These are phyloP conservation scores for Achlya flavicornis DNA, from an alignment of 2,888 invertebrate species.

Conservation along the genomic window DNA sequence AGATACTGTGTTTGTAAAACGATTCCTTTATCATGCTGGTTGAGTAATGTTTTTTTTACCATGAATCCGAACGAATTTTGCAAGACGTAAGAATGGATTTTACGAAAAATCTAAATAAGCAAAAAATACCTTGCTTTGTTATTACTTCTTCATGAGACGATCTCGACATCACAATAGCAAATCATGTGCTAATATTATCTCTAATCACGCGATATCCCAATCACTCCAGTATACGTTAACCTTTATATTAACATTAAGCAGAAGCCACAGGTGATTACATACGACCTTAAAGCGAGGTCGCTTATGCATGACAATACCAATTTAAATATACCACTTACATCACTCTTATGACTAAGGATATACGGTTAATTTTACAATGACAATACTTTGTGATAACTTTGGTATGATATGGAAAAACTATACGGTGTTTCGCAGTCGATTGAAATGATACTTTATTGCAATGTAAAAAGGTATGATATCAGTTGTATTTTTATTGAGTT, in stretches of 20 bases:
- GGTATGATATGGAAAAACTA: background rate
- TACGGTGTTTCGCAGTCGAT: background rate
- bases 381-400: background rate
- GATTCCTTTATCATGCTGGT: no score
- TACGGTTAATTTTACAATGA: background rate
- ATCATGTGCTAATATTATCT: background rate
- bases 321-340: background rate
- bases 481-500: background rate
- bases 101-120: background rate
- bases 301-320: constrained; percentile 19
- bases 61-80: background rate
- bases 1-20: no score
- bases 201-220: background rate
- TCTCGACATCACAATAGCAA: background rate
- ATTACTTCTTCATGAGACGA: background rate
- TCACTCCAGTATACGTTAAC: background rate
- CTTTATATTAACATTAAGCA: constrained; percentile 25
- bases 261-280: constrained; percentile 44
- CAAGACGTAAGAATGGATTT: background rate
- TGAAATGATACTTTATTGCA: background rate
- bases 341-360: background rate
- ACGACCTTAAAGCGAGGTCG: constrained; percentile 49
- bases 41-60: no score
- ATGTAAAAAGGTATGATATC: background rate
- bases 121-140: background rate